These are phyloP conservation scores for Nebria ingens DNA, from an alignment of 1,140 invertebrate genomes.

Conservation along the genomic window DNA sequence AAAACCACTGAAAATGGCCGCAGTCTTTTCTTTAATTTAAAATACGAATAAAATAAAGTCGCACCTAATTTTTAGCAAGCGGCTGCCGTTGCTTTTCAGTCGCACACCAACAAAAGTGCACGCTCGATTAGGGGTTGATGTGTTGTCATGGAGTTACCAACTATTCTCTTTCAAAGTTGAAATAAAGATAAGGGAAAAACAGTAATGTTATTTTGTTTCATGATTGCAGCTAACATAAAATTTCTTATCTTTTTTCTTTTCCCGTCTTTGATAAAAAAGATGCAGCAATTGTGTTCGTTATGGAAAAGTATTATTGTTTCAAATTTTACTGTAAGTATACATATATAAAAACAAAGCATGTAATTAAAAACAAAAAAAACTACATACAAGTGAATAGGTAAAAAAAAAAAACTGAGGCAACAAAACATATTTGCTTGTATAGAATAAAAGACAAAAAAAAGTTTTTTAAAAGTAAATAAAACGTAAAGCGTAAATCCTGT, in stretches of 20 bases:
- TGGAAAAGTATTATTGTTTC: too few species aligned
- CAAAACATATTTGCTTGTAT: too few species aligned
- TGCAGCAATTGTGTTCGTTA: too few species aligned
- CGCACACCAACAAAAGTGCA: background rate
- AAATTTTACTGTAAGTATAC: too few species aligned
- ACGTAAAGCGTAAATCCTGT: too few species aligned
- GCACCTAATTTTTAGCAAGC: background rate
- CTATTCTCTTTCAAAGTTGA: constrained; percentile 5
- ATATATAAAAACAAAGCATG: too few species aligned
- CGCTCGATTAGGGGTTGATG: background rate
- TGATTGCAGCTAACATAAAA: background rate
- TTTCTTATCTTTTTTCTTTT: constrained; percentile 8
- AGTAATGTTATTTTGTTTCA: constrained; percentile 7
- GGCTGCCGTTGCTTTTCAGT: background rate
- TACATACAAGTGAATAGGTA: too few species aligned
- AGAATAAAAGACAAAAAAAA: too few species aligned
- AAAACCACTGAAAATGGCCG: constrained; percentile 4
- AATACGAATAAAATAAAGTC: background rate
- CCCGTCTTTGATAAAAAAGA: too few species aligned
- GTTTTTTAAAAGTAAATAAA: too few species aligned
- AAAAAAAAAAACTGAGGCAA: too few species aligned
- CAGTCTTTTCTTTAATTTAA: background rate
- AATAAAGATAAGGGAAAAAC: constrained; percentile 7
- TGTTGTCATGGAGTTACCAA: background rate
- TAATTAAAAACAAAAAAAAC: too few species aligned